Evolutionary conservation across 2,797 vertebrate genomes (phyloP).

Genomic region (Coendou prehensilis): DNA sequence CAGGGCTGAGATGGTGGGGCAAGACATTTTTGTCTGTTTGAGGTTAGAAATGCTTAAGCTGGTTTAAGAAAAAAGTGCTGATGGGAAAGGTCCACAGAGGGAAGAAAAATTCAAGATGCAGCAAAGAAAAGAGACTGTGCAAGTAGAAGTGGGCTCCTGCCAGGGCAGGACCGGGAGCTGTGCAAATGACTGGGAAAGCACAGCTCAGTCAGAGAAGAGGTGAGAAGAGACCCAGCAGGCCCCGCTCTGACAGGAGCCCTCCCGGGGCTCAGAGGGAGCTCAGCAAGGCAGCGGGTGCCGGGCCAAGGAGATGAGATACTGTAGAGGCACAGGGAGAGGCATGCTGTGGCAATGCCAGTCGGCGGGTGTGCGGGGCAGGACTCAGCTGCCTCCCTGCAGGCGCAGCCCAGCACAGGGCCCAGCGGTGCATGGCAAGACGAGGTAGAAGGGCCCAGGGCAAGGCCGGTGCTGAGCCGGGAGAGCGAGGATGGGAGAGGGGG

Average conservation of each 20-base stretch:
- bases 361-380: neutral
- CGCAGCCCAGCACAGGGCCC: neutral
- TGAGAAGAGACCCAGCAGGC: neutral
- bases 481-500: rapidly evolving
- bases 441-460: neutral
- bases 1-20: too few species aligned
- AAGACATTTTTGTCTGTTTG: neutral
- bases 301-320: neutral
- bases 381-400: neutral
- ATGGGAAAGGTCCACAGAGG: neutral
- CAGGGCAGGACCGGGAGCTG: neutral
- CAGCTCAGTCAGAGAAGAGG: neutral
- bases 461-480: neutral
- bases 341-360: rapidly evolving
- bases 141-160: neutral
- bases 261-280: neutral
- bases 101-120: neutral
- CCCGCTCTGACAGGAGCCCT: neutral
- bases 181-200: neutral
- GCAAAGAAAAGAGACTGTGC: neutral
- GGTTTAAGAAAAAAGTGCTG: neutral
- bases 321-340: rapidly evolving
- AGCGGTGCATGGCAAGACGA: rapidly evolving
- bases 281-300: neutral
- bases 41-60: neutral